Base-by-base conservation (phyloP, 2,888 invertebrate genomes). In the Caenorhabditis sulstoni region DNA sequence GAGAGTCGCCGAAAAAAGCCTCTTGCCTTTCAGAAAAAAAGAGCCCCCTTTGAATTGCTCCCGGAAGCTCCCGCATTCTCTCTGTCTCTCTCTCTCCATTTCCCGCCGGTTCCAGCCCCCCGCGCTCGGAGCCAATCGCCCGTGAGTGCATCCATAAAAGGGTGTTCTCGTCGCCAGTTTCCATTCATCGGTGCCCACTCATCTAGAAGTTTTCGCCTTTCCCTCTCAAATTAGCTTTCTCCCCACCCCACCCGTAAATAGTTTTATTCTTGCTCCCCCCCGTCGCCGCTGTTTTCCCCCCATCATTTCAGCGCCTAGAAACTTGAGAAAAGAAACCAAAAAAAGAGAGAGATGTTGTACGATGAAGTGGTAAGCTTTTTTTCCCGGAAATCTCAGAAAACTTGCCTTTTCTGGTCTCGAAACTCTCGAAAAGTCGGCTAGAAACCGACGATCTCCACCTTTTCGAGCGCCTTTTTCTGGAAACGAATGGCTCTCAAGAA, bases 171-270 rank as follows among this genome's bases (percentile, higher is more conserved):
- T 53, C 44, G 45, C 44, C 55, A 41, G 52, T 20, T 49, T 41
- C 59, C 68, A 68, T 68, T 70, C 62, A 70, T 62, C 61, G 53
- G 23, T 62, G 70, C 70, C 70, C 70, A 70, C 62, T 70, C 70
- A 70, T 70, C 70, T 70, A 70, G 70, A 70, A 70, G 70, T 44
- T 49, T 47, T 53, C 61, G 37, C 61, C 53, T 29, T 7, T 29
- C 29, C 4, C 29, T 29, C 7, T 7, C 29, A 39, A 62, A 62
- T 70, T 70, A 55, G 70, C 55, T 50, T 50, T 23, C 4, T 47
- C 20, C 39, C 12, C 29, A 50, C 50, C 41, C 39, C 16, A 11
- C 57, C 45, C 57, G 52, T 52, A 23, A 66, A 45, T 66, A 57
- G 66, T 66, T 67, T 29, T 49, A 22, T 45, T 39, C 22, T 39